Conservation (phyloP, 23 tunicate genomes). For the Trididemnum clinides region DNA sequence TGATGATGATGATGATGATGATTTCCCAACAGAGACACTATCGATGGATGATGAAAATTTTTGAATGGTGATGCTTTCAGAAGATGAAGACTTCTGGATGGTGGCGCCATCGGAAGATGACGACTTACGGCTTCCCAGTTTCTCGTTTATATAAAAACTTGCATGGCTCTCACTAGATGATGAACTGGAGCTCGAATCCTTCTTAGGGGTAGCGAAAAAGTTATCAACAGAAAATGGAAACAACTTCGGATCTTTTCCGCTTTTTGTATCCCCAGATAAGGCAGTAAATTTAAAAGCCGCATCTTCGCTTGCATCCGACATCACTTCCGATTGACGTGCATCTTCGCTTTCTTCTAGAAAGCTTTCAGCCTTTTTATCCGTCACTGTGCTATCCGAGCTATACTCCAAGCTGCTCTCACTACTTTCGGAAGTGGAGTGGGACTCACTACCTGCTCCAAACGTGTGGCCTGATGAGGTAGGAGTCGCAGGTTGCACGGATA, state of each 20-base stretch:
- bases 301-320: background rate
- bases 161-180: constrained; percentile 23
- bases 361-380: constrained; percentile 13
- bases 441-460: background rate
- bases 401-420: constrained; percentile 59
- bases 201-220: background rate
- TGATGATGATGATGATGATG: background rate
- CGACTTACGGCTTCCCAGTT: background rate
- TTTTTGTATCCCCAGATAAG: background rate
- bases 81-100: background rate
- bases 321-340: too few relatives aligned
- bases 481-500: constrained; percentile 15
- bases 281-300: background rate
- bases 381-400: constrained; percentile 64
- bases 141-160: background rate
- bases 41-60: background rate
- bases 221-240: background rate
- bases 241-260: background rate
- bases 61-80: background rate
- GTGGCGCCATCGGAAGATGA: too few relatives aligned
- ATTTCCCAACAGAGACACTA: background rate
- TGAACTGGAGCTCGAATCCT: background rate
- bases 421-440: background rate
- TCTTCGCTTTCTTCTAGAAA: constrained; percentile 60
- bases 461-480: constrained; percentile 15